Conservation (phyloP, 1,140 invertebrate species). For the Diabrotica undecimpunctata region DNA sequence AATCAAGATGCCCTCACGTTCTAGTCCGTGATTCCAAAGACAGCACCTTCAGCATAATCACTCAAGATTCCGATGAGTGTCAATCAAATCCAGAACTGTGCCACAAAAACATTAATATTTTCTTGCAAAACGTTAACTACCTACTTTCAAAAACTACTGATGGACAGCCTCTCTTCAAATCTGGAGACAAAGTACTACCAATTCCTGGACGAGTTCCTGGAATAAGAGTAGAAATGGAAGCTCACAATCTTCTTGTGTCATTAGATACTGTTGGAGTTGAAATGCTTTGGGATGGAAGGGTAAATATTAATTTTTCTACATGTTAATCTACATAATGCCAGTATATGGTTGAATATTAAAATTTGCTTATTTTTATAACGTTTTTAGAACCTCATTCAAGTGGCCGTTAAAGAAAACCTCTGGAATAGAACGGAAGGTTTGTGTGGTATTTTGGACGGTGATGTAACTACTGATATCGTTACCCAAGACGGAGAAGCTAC, state of each 20-base stretch:
- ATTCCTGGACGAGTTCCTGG: slow-evolving; percentile 67
- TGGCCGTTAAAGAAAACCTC: slow-evolving; percentile 54
- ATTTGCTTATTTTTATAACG: too few species aligned
- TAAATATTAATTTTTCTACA: slow-evolving; percentile 16
- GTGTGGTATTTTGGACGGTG: slow-evolving; percentile 74
- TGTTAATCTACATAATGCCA: too few species aligned
- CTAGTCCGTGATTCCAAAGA: slow-evolving; percentile 62
- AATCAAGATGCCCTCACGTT: slow-evolving; percentile 61
- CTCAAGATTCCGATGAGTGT: slow-evolving; percentile 54
- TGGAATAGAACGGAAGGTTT: slow-evolving; percentile 78
- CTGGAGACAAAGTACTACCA: slow-evolving; percentile 55
- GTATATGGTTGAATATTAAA: too few species aligned
- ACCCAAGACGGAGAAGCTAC: slow-evolving; percentile 55
- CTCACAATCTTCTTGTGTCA: slow-evolving; percentile 62
- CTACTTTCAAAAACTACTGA: slow-evolving; percentile 54
- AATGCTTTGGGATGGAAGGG: slow-evolving; percentile 69
- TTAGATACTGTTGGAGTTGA: slow-evolving; percentile 65
- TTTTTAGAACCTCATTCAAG: slow-evolving; percentile 35
- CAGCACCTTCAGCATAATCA: slow-evolving; percentile 62
- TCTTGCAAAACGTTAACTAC: slow-evolving; percentile 66
- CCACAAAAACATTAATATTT: slow-evolving; percentile 59
- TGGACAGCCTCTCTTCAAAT: slow-evolving; percentile 53
- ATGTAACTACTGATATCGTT: slow-evolving; percentile 64
- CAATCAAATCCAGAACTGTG: slow-evolving; percentile 48
- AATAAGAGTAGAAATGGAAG: slow-evolving; percentile 64